Base-by-base conservation (phyloP, 2,888 invertebrate genomes). In the Athripsodes cinereus region DNA sequence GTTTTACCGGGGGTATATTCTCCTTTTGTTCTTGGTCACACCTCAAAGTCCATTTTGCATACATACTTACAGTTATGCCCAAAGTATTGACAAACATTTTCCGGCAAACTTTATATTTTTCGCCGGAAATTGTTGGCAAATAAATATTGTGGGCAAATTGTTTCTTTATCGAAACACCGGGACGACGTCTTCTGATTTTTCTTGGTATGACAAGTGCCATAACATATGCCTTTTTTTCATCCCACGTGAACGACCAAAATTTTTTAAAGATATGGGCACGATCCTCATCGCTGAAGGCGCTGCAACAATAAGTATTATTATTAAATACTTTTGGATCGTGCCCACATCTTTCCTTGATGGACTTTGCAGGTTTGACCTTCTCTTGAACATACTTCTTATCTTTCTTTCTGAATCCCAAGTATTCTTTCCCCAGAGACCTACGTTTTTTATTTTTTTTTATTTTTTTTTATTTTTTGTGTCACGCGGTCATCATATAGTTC, bases 281-380 rank as follows among this genome's bases (percentile, higher is more conserved):
- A 46, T 46, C 46, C 46, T 46, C 46, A 46, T 46, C 46, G 18
- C 16, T 46, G 16, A 46, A 11, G 6, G 18, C 16, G 16, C 46
- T 46, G 18, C 46, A 46, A 18, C 46, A 46, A 46, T 11, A 46
- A 11, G 46, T 13, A 46, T 46, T 46, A 6, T 8, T 16, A 46
- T 8, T 46, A 16, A 46, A 46, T 46, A 46, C 46, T 46, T 46
- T 11, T 11, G 46, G 46, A 46, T 46, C 46, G 46, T 46, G 46
- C 46, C 18, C 18, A 46, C 46, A 8, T 46, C 46, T 46, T 11
- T 8, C 10, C 18, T 46, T 46, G 46, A 46, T 46, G 46, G 46
- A 46, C 46, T 16, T 46, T 46, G 31, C 31, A 31, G 31, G 31
- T 31, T 31, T 31, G 31, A 31, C 31, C 11, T 31, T 31, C 11